These are phyloP conservation scores for Lepilemur septentrionalis DNA, from an alignment of 2,797 vertebrate genomes.

Conservation along the genomic window DNA sequence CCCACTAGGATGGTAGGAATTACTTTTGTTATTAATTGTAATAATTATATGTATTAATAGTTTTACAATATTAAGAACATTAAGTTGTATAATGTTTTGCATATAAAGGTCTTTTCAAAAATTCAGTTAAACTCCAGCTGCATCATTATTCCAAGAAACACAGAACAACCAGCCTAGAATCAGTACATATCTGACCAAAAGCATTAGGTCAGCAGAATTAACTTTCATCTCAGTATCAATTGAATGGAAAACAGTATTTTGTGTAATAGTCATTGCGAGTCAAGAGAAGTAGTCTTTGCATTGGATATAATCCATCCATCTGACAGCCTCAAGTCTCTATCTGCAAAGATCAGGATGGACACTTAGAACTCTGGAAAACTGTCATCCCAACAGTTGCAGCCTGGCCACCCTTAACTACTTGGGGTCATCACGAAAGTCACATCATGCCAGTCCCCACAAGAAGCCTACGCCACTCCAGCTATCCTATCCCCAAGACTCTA, in stretches of 20 bases:
- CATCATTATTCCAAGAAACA: not conserved
- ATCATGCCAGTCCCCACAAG: not conserved
- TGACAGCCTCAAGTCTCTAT: not conserved
- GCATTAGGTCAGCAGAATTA: not conserved
- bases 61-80: constrained; percentile 16
- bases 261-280: not conserved
- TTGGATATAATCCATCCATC: not conserved
- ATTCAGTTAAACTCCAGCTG: not conserved
- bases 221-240: not conserved
- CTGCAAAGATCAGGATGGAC: not conserved
- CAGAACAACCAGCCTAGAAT: not conserved
- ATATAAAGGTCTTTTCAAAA: not conserved
- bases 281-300: not conserved
- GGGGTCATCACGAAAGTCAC: not conserved
- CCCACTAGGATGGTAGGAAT: not conserved
- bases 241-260: not conserved
- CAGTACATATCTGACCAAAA: not conserved
- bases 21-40: not conserved
- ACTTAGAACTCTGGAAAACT: not conserved
- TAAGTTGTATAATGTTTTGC: not conserved
- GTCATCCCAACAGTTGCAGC: not conserved
- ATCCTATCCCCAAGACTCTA: not conserved
- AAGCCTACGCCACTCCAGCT: not conserved
- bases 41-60: not conserved
- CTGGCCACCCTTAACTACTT: not conserved